Evolutionary conservation across 2,113 vertebrate genomes (phyloP), one percentile per base, ranked within the genome.

Genomic region (Sylvietta virens): DNA sequence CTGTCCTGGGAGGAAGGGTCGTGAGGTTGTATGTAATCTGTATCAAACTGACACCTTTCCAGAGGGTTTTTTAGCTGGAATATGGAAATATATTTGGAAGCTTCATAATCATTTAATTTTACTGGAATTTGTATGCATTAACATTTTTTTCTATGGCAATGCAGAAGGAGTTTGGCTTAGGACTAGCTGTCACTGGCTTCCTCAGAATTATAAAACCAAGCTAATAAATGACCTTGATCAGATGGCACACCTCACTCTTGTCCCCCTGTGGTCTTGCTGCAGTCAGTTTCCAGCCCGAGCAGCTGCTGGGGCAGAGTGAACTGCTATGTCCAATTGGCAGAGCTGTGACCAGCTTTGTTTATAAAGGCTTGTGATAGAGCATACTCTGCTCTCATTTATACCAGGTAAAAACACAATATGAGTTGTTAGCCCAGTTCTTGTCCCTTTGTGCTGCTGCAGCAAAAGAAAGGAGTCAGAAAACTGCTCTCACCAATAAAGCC

Each of bases 401-500:
- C 13, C 40, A 56, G 33, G 65, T 79, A 15, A 76, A 90, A 93
- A 39, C 12, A 31, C 37, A 13, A 10, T 18, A 40, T 20, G 10
- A 71, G 19, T 40, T 64, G 12, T 65, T 93, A 56, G 35, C 24
- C 19, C 31, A 40, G 30, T 53, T 72, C 21, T 22, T 7, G 40
- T 78, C 35, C n/a, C 79, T 79, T n/a, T 13, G 17, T 88, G 51
- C 44, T 76, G 51, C 66, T 56, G 37, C 47, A 85, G 35, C 23
- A 76, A 82, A 51, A 62, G 54, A 37, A 87, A 54, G 15, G 27
- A 74, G 14, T 22, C 27, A 85, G 74, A 47, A 79, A 74, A 39
- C 21, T 72, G 39, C 2, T 6, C 35, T 84, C 42, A 53, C 18
- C 0, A 0, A 53, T 37, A 23, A 40, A 69, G 13, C 2, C 1